phyloP scores from a whole-genome alignment of 1,140 invertebrate genomes.

The Bombus pascuorum region DNA sequence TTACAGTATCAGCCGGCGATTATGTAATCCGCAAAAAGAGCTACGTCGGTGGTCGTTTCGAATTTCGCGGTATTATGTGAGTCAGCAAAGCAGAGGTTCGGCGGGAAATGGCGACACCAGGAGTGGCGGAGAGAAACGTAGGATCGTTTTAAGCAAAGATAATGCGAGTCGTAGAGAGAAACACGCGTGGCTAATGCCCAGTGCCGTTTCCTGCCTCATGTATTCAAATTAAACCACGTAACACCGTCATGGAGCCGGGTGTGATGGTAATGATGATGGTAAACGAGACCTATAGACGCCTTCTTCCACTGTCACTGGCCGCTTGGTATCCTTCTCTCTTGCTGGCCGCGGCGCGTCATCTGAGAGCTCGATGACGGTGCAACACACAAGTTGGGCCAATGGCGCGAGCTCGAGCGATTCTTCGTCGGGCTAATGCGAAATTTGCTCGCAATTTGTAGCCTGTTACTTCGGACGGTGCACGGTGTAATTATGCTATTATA shows the following conservation, averaged over 20 bases:
- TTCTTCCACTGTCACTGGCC: conserved; percentile 41
- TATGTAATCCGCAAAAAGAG: conserved; percentile 34
- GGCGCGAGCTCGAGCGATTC: background rate
- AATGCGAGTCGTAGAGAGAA: conserved; percentile 66
- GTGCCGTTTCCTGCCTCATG: conserved; percentile 65
- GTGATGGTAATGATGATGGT: conserved; percentile 69
- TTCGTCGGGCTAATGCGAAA: conserved; percentile 39
- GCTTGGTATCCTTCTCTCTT: conserved; percentile 10
- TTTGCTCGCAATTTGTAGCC: conserved; percentile 36
- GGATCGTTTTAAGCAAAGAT: conserved; percentile 64
- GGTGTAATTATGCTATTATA: conserved; percentile 32
- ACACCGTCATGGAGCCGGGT: conserved; percentile 56
- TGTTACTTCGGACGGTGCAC: conserved; percentile 13
- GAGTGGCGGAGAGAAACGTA: background rate
- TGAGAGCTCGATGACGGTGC: conserved; percentile 56
- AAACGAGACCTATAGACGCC: conserved; percentile 61
- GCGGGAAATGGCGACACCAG: conserved; percentile 8
- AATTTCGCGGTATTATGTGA: conserved; percentile 60
- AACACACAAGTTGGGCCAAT: conserved; percentile 18
- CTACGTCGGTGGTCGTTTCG: conserved; percentile 52
- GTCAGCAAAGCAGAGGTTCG: conserved; percentile 45
- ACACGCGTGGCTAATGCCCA: conserved; percentile 66
- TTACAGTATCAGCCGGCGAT: background rate
- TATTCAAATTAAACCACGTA: conserved; percentile 73
- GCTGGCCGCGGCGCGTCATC: conserved; percentile 13